Conservation (phyloP, 2,888 invertebrate species). For the Rhimphoctona megacephalus region DNA sequence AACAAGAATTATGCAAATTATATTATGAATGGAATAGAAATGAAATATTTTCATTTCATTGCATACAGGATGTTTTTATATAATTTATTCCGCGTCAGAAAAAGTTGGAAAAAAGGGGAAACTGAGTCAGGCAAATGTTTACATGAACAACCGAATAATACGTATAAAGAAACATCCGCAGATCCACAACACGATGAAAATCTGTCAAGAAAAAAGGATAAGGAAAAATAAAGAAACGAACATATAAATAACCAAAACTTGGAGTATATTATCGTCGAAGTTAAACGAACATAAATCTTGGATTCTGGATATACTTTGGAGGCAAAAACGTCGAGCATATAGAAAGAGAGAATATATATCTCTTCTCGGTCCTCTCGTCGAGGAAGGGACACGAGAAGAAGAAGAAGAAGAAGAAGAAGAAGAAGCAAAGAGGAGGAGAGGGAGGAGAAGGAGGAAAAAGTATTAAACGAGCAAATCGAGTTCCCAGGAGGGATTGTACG, state of each 20-base stretch:
- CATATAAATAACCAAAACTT: slow-evolving; percentile 4
- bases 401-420: slow-evolving; percentile 7
- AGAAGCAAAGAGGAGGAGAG: slow-evolving; percentile 20
- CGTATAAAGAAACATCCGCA: not conserved
- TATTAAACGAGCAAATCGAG: slow-evolving; percentile 68
- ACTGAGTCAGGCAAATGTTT: no score
- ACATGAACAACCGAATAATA: no score
- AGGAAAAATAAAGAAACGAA: not conserved
- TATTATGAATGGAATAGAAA: not conserved
- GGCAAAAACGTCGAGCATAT: slow-evolving; percentile 47
- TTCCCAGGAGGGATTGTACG: slow-evolving; percentile 62
- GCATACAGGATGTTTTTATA: not conserved
- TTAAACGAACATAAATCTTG: slow-evolving; percentile 62
- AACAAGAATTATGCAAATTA: not conserved
- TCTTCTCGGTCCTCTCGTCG: slow-evolving; percentile 46
- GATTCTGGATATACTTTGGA: slow-evolving; percentile 44
- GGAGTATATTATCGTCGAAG: slow-evolving; percentile 61
- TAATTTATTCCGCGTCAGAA: not conserved
- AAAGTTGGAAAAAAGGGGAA: not conserved
- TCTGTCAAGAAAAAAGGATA: not conserved
- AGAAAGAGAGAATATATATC: slow-evolving; percentile 32
- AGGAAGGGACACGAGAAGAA: slow-evolving; percentile 24
- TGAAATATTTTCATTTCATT: not conserved
- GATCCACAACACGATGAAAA: not conserved
- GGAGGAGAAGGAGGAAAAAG: slow-evolving; percentile 45